These are phyloP conservation scores for Liasis olivaceus DNA, from an alignment of 2,797 vertebrate genomes.

Conservation along the genomic window DNA sequence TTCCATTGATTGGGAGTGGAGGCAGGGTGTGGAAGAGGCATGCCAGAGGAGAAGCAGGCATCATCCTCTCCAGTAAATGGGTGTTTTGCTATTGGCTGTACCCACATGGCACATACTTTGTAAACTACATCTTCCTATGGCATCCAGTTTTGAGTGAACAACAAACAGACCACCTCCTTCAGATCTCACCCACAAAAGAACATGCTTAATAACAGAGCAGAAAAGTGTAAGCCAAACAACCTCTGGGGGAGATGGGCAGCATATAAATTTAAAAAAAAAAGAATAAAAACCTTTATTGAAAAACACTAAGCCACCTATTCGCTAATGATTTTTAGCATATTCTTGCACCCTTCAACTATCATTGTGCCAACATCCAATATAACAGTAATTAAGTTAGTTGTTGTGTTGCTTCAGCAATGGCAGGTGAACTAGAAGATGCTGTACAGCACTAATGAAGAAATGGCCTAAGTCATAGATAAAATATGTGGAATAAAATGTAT, in stretches of 20 bases:
- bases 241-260: no score
- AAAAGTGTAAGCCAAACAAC: background rate
- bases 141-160: background rate
- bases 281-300: background rate
- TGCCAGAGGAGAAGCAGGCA: background rate
- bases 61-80: background rate
- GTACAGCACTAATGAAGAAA: background rate
- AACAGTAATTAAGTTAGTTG: background rate
- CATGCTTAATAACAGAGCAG: background rate
- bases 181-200: background rate
- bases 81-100: background rate
- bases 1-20: background rate
- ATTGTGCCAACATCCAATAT: background rate
- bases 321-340: background rate
- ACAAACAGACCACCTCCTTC: background rate
- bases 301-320: background rate
- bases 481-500: background rate
- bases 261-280: no score
- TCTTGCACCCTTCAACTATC: background rate
- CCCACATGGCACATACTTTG: background rate
- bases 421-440: background rate
- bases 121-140: background rate
- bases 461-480: background rate
- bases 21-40: background rate
- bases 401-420: background rate